Conservation (phyloP, 2,888 invertebrate species). For the Sycophila texana region DNA sequence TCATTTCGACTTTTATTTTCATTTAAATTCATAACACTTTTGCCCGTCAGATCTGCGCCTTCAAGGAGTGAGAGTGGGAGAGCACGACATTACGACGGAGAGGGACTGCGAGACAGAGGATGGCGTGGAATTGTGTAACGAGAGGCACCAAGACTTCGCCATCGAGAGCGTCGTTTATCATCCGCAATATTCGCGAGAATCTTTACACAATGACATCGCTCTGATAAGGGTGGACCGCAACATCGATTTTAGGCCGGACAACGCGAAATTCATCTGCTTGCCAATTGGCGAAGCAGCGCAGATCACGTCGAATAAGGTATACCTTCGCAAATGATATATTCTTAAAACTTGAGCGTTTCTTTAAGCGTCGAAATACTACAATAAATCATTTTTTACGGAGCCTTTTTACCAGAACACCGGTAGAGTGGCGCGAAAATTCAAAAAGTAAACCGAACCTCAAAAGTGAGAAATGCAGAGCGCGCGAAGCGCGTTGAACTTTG, state of each 20-base stretch:
- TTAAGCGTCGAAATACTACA: background rate
- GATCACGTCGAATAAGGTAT: slow-evolving; percentile 62
- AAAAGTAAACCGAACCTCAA: no score
- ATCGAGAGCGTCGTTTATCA: slow-evolving; percentile 78
- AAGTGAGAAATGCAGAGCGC: no score
- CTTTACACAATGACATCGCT: slow-evolving; percentile 80
- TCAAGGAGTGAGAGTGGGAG: slow-evolving; percentile 80
- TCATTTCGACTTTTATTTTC: no score
- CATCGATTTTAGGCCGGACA: slow-evolving; percentile 76
- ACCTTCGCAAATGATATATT: background rate
- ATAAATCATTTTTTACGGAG: background rate
- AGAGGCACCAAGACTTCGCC: slow-evolving; percentile 77
- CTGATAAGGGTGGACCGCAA: slow-evolving; percentile 77
- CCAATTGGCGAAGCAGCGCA: slow-evolving; percentile 71
- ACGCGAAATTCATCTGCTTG: slow-evolving; percentile 77
- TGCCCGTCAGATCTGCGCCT: slow-evolving; percentile 61
- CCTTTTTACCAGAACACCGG: no score
- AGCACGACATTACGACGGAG: slow-evolving; percentile 77
- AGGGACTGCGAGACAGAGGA: slow-evolving; percentile 76
- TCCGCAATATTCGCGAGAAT: slow-evolving; percentile 76
- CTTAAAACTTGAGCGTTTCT: background rate
- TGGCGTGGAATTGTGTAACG: slow-evolving; percentile 75
- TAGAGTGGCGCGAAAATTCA: no score
- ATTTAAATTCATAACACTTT: background rate
- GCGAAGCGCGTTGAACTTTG: no score